These are phyloP conservation scores for Larimichthys crocea DNA, from an alignment of 2,113 vertebrate genomes.

Conservation along the genomic window DNA sequence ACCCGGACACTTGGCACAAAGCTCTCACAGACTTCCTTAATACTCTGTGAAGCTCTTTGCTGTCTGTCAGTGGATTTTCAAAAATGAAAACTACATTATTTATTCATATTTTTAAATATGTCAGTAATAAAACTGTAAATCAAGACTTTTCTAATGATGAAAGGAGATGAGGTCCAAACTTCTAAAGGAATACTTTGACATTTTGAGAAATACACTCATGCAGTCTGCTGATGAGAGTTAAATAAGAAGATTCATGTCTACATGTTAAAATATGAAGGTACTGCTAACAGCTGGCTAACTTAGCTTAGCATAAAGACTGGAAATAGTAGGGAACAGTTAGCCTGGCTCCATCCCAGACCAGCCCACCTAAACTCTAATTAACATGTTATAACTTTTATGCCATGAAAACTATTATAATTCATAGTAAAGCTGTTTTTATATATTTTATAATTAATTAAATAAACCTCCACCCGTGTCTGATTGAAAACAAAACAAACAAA, in stretches of 20 bases:
- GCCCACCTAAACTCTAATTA: too few species aligned
- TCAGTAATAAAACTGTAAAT: slow-evolving; percentile 6
- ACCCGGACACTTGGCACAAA: slow-evolving; percentile 90
- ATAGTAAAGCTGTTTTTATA: not conserved
- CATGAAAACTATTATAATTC: not conserved
- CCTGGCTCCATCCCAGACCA: not conserved
- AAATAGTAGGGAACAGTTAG: not conserved
- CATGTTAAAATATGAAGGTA: not conserved
- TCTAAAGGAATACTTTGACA: not conserved
- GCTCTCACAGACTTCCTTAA: slow-evolving; percentile 89
- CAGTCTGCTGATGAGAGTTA: not conserved
- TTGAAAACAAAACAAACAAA: not conserved
- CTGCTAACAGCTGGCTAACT: not conserved
- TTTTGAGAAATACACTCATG: not conserved
- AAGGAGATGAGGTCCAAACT: not conserved
- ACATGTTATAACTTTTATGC: too few species aligned
- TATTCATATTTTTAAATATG: slow-evolving; percentile 8
- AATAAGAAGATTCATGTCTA: not conserved
- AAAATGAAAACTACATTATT: not conserved
- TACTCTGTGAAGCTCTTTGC: slow-evolving; percentile 70
- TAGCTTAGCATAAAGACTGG: not conserved
- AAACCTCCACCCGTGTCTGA: not conserved
- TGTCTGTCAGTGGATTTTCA: not conserved
- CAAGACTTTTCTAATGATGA: slow-evolving; percentile 8
- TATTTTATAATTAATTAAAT: slow-evolving; percentile 2